A percentile compares a stretch with the other conserved stretches of the same genome.
These are phyloP conservation scores for Ispidina picta DNA, from an alignment of 2,797 vertebrate genomes.

Conservation along the genomic window DNA sequence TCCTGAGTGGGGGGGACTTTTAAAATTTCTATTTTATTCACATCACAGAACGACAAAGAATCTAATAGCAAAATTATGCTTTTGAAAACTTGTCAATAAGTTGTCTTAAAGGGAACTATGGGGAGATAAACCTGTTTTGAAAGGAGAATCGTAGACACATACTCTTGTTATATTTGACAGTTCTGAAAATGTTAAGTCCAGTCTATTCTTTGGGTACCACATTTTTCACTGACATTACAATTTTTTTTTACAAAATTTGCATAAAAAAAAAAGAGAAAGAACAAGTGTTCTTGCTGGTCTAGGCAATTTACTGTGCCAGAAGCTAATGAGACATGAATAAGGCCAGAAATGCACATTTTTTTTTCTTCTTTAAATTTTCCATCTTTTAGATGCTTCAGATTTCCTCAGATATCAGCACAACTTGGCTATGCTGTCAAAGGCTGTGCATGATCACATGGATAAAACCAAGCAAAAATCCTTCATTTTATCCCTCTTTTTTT, in stretches of 20 bases:
- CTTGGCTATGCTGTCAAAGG: background rate
- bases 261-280: slow-evolving; percentile 32
- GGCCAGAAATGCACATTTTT: slow-evolving; percentile 23
- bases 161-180: background rate
- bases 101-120: background rate
- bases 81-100: background rate
- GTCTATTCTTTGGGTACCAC: background rate
- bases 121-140: background rate
- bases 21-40: background rate
- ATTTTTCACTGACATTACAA: slow-evolving; percentile 3
- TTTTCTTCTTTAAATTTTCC: slow-evolving; percentile 47
- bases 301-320: slow-evolving; percentile 35
- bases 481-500: background rate
- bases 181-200: background rate
- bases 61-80: background rate
- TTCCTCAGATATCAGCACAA: slow-evolving; percentile 45
- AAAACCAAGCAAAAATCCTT: background rate
- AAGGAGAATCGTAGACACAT: background rate
- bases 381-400: slow-evolving; percentile 12
- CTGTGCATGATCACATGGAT: background rate
- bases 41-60: background rate
- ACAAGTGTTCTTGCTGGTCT: slow-evolving; percentile 35
- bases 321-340: slow-evolving; percentile 62
- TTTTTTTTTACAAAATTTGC: background rate
- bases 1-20: background rate